Conservation (phyloP, 1,140 invertebrate species). For the Drosophila hydei region DNA sequence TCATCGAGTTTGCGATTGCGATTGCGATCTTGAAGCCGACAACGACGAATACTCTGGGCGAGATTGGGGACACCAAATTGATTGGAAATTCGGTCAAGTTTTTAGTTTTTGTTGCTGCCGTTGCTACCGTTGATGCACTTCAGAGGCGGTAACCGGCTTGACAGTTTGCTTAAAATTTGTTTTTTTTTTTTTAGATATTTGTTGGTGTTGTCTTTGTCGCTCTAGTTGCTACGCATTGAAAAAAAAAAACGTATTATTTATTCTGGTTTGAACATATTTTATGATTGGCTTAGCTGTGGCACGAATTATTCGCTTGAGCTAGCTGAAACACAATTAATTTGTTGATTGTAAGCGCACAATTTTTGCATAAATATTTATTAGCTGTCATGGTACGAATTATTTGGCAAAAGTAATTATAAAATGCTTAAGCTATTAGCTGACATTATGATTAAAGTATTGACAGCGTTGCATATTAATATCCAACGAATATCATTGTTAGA, state of each 20-base stretch:
- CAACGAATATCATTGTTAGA: neutral
- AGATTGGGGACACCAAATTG: conserved; percentile 65
- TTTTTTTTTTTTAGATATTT: conserved; percentile 28
- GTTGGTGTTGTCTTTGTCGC: conserved; percentile 34
- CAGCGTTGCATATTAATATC: conserved; percentile 1
- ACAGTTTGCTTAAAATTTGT: conserved; percentile 44
- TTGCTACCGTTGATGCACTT: conserved; percentile 55
- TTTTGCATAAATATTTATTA: conserved; percentile 61
- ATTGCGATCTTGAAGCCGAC: conserved; percentile 44
- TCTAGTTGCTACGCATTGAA: conserved; percentile 9
- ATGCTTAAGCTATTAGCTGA: conserved; percentile 41
- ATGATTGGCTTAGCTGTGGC: conserved; percentile 16
- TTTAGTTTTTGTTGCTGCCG: conserved; percentile 36
- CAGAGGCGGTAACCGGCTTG: conserved; percentile 62
- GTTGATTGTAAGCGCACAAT: conserved; percentile 22
- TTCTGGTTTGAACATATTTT: conserved; percentile 46
- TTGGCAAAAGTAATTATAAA: conserved; percentile 18
- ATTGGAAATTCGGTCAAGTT: conserved; percentile 74
- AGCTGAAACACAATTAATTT: conserved; percentile 35
- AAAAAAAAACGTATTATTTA: conserved; percentile 63
- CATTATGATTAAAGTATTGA: conserved; percentile 40
- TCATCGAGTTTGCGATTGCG: conserved; percentile 53
- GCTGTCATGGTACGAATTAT: conserved; percentile 52
- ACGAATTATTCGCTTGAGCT: conserved; percentile 35
- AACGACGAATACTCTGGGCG: conserved; percentile 55